Base-by-base conservation (phyloP, 2,888 invertebrate species). In the Eupithecia inturbata region DNA sequence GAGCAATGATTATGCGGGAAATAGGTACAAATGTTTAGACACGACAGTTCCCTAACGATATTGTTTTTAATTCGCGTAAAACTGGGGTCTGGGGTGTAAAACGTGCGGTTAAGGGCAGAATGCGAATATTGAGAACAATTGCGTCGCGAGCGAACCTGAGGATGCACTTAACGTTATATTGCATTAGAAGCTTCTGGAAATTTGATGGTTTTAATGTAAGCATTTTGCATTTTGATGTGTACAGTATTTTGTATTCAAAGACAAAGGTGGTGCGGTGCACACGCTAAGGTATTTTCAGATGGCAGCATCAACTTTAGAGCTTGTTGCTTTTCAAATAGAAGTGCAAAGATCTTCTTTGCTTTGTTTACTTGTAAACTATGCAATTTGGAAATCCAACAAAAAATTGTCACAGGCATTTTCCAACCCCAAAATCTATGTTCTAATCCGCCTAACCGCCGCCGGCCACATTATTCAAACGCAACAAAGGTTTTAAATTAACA, bases 1-100 rank as follows among this genome's bases (percentile, higher is more conserved):
- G 83, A 78, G 79, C 87, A 88, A 91, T 88, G 87, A 83, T 88
- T 86, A 81, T 81, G 84, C 83, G 84, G 82, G 84, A 84, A 85
- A 86, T 84, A 85, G 82, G 85, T 84, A 82, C 84, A 81, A 85
- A 85, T 83, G 84, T 82, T 82, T 80, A 81, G 81, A 64, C 64
- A 36, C 76, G 77, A 71, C 76, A 72, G 66, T 62, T 73, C 53
- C 66, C 70, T 73, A 76, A 76, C 76, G 73, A 73, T 76, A 76
- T 76, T 76, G 76, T 76, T 76, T 76, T 76, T 76, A 76, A 76
- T 76, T 73, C 73, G 62, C 70, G 71, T 31, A 68, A 70, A 71
- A 74, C 57, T 53, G 63, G 75, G 75, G 70, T 70, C 57, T n/a
- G 63, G 31, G 33, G 33, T 33, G 76, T 73, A 67, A 73, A 75